These are phyloP conservation scores for Platalea minor DNA, from an alignment of 2,797 vertebrate species.

Conservation along the genomic window DNA sequence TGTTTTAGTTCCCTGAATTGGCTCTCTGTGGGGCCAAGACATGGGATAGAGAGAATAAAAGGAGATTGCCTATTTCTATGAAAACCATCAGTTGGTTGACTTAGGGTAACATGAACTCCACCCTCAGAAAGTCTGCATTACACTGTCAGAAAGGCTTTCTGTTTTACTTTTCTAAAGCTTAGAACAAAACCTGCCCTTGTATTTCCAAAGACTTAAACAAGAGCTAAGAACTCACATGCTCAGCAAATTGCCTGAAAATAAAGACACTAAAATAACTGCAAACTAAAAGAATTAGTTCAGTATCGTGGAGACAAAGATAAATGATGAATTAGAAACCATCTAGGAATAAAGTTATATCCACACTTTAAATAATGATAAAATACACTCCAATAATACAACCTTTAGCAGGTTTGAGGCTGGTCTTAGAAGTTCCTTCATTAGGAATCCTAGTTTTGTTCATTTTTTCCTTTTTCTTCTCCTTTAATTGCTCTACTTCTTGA, in stretches of 20 bases:
- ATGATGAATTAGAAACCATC: background rate
- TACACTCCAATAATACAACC: constrained; percentile 38
- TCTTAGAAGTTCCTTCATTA: background rate
- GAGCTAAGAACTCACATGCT: background rate
- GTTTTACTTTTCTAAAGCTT: background rate
- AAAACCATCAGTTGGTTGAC: background rate
- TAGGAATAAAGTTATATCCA: background rate
- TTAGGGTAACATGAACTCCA: background rate
- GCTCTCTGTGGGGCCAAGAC: background rate
- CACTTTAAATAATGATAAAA: background rate
- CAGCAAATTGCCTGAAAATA: background rate
- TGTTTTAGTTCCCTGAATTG: background rate
- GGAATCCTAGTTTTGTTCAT: background rate
- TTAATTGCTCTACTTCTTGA: constrained; percentile 12
- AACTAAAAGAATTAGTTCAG: background rate
- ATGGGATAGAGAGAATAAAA: background rate
- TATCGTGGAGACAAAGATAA: background rate
- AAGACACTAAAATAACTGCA: background rate
- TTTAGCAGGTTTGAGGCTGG: constrained; percentile 5
- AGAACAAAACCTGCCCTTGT: background rate
- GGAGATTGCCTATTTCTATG: accelerated
- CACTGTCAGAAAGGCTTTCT: background rate
- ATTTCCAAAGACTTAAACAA: background rate
- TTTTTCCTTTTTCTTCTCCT: constrained; percentile 20
- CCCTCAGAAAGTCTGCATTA: background rate